Base-by-base conservation (phyloP, 1,140 invertebrate species). In the Pantala flavescens region DNA sequence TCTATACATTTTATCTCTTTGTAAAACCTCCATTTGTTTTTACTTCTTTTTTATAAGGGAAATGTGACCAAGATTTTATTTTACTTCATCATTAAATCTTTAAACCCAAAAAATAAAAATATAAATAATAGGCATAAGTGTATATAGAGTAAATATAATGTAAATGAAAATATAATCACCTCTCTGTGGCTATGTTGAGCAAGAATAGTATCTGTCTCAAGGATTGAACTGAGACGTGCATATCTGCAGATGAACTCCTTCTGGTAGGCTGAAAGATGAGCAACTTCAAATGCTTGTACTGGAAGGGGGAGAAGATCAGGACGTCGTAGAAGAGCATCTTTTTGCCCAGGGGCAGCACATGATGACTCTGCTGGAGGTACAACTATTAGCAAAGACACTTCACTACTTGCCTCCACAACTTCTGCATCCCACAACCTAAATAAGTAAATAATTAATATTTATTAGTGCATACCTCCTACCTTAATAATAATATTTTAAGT, bases 221-320 rank as follows among this genome's bases (percentile, higher is more conserved):
- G 83, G 24, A 97, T 92, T 78, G 94, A 96, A 77, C 94, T 96
- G 3, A 98, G 83, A 49, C 94, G 88, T 0, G 94, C 93, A 83
- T 98, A 98, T 78, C 93, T 89, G 78, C 90, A 90, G 11, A 98
- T 90, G 24, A 98, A 91, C 74, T 91, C 91, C 23, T 87, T 88
- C 79, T 97, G 94, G 82, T 98, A 99, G 10, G 94, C 96, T 75
- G 90, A 90, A 71, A 97, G 83, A 79, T 97, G 94, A 70, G 96
- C 93, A 91, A 97, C 96, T 86, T 98, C 96, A 79, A 97, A 93
- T n/a, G 87, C 85, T 82, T 93, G 91, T 19, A 98, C 90, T 0
- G 95, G 95, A 43, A 98, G 84, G 43, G 93, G 90, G 16, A 95
- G 87, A 23, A 95, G 84, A 81, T 96, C 93, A 11, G 88, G 89